These are phyloP conservation scores for Lethenteron camtschaticum DNA, from an alignment of 2,113 vertebrate species.

Conservation along the genomic window DNA sequence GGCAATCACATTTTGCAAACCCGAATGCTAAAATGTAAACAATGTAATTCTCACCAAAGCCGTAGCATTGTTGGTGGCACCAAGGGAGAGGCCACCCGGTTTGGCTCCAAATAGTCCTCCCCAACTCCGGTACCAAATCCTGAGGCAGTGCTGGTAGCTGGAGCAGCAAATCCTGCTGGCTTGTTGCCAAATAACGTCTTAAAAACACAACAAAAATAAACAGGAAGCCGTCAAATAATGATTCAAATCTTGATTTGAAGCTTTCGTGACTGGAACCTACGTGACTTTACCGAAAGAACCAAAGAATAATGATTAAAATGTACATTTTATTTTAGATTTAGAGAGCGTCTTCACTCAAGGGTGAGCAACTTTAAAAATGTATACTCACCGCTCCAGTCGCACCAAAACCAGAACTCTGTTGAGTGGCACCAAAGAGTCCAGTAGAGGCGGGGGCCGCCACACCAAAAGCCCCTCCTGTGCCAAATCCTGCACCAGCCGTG, in stretches of 20 bases:
- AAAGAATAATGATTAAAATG: too few relatives aligned
- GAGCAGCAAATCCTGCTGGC: constrained; percentile 55
- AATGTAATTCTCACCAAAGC: constrained; percentile 20
- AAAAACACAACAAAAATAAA: constrained; percentile 13
- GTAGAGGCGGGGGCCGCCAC: constrained; percentile 13
- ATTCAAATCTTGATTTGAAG: too few relatives aligned
- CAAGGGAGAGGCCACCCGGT: constrained; percentile 31
- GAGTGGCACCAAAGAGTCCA: constrained; percentile 48
- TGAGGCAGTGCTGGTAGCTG: constrained; percentile 56
- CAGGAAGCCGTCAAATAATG: too few relatives aligned
- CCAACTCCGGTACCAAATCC: constrained; percentile 56
- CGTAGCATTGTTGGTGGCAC: constrained; percentile 32
- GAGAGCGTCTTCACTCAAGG: too few relatives aligned
- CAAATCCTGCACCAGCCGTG: constrained; percentile 36
- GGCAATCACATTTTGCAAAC: too few relatives aligned
- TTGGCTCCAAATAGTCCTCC: constrained; percentile 62
- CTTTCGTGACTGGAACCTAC: too few relatives aligned
- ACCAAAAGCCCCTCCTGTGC: constrained; percentile 17
- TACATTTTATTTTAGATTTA: too few relatives aligned
- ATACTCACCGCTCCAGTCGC: constrained; percentile 22
- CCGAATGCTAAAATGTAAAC: too few relatives aligned
- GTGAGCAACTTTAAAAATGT: too few relatives aligned
- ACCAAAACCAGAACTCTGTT: constrained; percentile 43
- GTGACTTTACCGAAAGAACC: too few relatives aligned
- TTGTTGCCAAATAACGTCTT: constrained; percentile 76